Evolutionary conservation across 2,797 vertebrate genomes (phyloP), one percentile per base, ranked within the genome.

Genomic region (Tauraco hartlaubi): DNA sequence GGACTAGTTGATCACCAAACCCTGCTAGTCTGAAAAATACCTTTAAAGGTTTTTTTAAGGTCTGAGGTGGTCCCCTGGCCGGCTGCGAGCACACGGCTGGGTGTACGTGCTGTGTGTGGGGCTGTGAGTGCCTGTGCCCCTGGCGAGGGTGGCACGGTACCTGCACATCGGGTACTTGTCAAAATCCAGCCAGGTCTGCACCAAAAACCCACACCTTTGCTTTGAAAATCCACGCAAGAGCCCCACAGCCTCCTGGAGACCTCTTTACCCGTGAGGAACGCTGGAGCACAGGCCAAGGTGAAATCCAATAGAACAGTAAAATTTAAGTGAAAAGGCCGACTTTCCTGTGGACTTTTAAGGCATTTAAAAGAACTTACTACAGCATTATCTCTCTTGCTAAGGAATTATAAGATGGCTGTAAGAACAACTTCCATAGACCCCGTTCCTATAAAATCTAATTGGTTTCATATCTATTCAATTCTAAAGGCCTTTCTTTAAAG

Each of bases 81-180:
- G 12, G 39, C 39, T 41, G 39, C 39, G 39, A 41, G 39, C 39
- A 41, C 39, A 52, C 8, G 10, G 8, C 39, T 9, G 68, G 5
- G 0, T 9, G 3, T 1, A 0, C 1, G 43, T 15, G 80, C 80
- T 46, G 56, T 15, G 41, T 58, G 0, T 7, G 17, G 73, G 31
- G 46, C 1, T 9, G 37, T 4, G 39, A 1, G 20, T 9, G 41
- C 3, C 48, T 12, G 0, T 1, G n/a, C 0, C 2, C 64, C 49
- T 17, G 3, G 26, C 23, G 28, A 19, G 37, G 12, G 67, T 1
- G 28, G 1, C 3, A 12, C 4, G 4, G 28, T 1, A 5, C 26
- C 23, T 18, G 8, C 52, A 9, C 23, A 1, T 0, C 44, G 2
- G 15, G 3, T 0, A 2, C 19, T 6, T 3, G 6, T 2, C 59